Conservation (phyloP, 2,113 vertebrate genomes). For the Vulpes vulpes region DNA sequence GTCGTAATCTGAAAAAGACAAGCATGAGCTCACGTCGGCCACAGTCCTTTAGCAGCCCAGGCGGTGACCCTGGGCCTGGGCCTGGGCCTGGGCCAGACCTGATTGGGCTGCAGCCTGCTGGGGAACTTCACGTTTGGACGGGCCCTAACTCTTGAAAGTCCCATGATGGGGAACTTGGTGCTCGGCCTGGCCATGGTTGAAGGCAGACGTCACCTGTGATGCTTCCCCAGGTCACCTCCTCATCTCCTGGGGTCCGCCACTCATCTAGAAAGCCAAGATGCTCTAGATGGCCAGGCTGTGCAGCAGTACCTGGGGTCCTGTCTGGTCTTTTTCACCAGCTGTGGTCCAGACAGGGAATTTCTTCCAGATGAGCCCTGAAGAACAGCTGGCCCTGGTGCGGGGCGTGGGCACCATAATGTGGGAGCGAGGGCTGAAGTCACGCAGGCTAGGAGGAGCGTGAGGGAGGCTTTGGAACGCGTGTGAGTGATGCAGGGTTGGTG, state of each 20-base stretch:
- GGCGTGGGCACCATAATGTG: fast-evolving
- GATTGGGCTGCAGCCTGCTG: not conserved
- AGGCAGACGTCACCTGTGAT: not conserved
- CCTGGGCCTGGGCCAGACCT: not conserved
- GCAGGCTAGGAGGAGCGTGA: not conserved
- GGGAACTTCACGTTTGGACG: fast-evolving
- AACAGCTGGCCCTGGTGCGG: not conserved
- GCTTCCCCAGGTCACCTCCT: not conserved
- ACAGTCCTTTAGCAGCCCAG: fast-evolving
- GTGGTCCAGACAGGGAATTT: not conserved
- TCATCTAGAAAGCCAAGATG: not conserved
- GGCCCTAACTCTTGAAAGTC: fast-evolving
- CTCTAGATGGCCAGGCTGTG: not conserved
- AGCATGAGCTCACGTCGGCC: fast-evolving
- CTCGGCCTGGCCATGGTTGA: fast-evolving
- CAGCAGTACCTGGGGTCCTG: no score
- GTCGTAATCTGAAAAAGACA: slow-evolving; percentile 93
- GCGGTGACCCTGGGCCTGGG: fast-evolving
- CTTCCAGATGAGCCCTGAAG: not conserved
- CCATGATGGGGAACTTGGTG: fast-evolving
- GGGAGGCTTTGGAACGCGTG: not conserved
- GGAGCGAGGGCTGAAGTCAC: not conserved
- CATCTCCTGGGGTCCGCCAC: no score
- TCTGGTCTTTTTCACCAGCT: not conserved
- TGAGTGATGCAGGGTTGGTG: no score